phyloP scores from a whole-genome alignment of 2,797 vertebrate genomes.

The Melopsittacus undulatus region DNA sequence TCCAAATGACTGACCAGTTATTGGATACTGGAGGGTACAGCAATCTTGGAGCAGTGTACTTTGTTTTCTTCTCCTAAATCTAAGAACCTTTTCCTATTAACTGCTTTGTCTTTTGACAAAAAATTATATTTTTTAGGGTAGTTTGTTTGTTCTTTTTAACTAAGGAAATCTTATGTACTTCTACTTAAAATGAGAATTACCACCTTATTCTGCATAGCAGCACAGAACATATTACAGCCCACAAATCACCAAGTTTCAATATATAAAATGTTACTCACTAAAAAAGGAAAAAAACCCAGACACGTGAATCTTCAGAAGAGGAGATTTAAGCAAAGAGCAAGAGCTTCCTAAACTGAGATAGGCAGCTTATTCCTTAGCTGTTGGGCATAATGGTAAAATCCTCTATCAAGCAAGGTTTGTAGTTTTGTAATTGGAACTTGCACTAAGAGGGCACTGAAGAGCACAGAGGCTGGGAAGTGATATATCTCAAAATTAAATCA shows the following conservation, averaged over 20 bases:
- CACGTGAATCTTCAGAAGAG: not conserved
- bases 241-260: not conserved
- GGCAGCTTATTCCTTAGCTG: slow-evolving; percentile 44
- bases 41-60: not conserved
- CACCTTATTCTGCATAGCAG: not conserved
- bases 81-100: not conserved
- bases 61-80: not conserved
- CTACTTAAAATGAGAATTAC: not conserved
- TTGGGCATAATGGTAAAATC: slow-evolving; percentile 45
- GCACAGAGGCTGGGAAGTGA: slow-evolving; percentile 22
- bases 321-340: slow-evolving; percentile 41
- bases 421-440: slow-evolving; percentile 38
- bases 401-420: slow-evolving; percentile 16
- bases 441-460: slow-evolving; percentile 38
- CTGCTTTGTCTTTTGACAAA: not conserved
- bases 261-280: not conserved
- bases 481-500: slow-evolving; percentile 64
- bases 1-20: not conserved
- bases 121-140: not conserved
- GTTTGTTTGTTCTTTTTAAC: not conserved
- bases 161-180: not conserved
- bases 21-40: not conserved
- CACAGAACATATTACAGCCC: not conserved
- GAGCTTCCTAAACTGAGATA: slow-evolving; percentile 34
- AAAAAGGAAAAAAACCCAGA: not conserved